A percentile compares a stretch with the other conserved stretches of the same genome.
Evolutionary conservation across 2,888 invertebrate genomes (phyloP).

Genomic region (Macrostomum cliftonense): DNA sequence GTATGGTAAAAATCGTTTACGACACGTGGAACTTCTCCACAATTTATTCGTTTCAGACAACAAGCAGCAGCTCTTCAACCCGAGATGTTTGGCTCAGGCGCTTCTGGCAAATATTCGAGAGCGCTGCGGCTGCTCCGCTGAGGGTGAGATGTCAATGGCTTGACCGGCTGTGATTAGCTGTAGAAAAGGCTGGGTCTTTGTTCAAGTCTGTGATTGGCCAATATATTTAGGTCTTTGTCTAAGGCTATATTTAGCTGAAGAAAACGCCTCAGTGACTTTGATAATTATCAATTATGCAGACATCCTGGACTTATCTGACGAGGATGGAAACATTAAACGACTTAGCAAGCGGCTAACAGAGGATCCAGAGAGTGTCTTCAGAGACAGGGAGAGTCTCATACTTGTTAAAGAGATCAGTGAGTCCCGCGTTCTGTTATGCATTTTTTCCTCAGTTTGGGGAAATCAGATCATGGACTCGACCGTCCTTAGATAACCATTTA

Average conservation of each 20-base stretch:
- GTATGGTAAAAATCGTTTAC: too few relatives aligned
- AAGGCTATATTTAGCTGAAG: neutral
- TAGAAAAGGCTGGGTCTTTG: too few relatives aligned
- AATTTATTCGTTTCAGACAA: conserved; percentile 1
- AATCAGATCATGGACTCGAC: too few relatives aligned
- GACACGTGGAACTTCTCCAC: too few relatives aligned
- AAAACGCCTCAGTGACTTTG: neutral
- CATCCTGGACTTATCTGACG: conserved; percentile 3
- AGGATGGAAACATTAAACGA: conserved; percentile 3
- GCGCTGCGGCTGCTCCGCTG: conserved; percentile 1
- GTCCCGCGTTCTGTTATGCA: neutral
- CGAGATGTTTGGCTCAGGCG: neutral
- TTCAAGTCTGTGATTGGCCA: too few relatives aligned
- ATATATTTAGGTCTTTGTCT: too few relatives aligned
- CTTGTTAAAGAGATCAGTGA: conserved; percentile 6
- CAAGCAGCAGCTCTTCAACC: conserved; percentile 4
- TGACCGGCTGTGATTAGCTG: too few relatives aligned
- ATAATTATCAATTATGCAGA: neutral
- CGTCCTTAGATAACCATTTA: too few relatives aligned
- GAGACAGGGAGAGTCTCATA: conserved; percentile 2
- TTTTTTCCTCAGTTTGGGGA: too few relatives aligned
- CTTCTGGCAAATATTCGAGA: conserved; percentile 5
- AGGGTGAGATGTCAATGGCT: neutral
- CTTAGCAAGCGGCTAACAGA: neutral
- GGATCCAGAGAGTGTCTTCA: neutral